phyloP scores from a whole-genome alignment of 2,113 vertebrate genomes.

The Pelusios castaneus region DNA sequence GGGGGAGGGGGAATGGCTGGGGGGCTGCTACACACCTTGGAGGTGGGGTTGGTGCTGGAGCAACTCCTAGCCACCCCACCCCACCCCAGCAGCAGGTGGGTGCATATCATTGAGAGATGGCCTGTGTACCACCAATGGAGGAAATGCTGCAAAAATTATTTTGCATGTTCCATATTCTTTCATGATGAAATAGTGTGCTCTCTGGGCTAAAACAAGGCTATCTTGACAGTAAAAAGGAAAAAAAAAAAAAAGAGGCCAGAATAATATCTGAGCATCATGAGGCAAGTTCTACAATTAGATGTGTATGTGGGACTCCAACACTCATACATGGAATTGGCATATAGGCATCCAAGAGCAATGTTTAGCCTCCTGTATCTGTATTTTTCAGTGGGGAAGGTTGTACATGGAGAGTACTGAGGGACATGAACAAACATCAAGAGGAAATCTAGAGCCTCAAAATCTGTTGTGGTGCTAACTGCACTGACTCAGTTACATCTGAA shows the following conservation, averaged over 20 bases:
- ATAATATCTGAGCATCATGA: constrained; percentile 14
- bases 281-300: constrained; percentile 35
- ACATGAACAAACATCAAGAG: constrained; percentile 23
- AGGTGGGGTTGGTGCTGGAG: too few relatives aligned
- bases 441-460: constrained; percentile 43
- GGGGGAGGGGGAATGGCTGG: too few relatives aligned
- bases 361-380: neutral
- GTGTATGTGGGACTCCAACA: constrained; percentile 41
- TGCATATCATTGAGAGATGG: too few relatives aligned
- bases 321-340: constrained; percentile 18
- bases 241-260: neutral
- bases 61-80: too few relatives aligned
- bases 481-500: constrained; percentile 38
- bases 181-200: neutral
- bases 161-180: neutral
- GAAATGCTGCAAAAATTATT: neutral
- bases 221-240: neutral
- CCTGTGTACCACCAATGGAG: too few relatives aligned
- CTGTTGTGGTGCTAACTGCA: constrained; percentile 31
- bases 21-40: too few relatives aligned
- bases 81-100: too few relatives aligned
- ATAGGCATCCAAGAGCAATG: constrained; percentile 10
- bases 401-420: constrained; percentile 36
- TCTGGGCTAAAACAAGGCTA: neutral
- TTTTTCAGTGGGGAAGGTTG: constrained; percentile 48